Evolutionary conservation across 2,797 vertebrate genomes (phyloP).

Genomic region (Chelon auratus): DNA sequence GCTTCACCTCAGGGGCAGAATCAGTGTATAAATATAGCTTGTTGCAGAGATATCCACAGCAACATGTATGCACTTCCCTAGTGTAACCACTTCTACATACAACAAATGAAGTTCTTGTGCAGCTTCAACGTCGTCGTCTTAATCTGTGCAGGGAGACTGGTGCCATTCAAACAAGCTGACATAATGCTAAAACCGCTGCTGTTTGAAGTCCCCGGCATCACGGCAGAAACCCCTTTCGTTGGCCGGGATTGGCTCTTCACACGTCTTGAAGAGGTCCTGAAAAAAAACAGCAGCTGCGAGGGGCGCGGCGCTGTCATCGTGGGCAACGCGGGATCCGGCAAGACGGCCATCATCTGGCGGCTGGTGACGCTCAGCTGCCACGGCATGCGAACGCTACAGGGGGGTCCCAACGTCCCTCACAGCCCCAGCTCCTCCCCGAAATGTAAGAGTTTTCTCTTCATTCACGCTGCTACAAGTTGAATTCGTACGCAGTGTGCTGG

Average conservation of each 20-base stretch:
- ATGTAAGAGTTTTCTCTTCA: conserved; percentile 80
- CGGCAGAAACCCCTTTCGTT: conserved; percentile 91
- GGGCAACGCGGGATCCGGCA: conserved; percentile 95
- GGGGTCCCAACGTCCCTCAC: conserved; percentile 85
- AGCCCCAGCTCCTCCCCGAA: conserved; percentile 89
- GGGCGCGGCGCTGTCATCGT: conserved; percentile 90
- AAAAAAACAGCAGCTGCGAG: conserved; percentile 82
- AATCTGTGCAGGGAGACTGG: conserved; percentile 86
- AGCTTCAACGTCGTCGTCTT: conserved; percentile 17
- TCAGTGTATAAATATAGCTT: conserved; percentile 29
- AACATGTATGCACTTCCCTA: not conserved
- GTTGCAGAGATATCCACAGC: conserved; percentile 9
- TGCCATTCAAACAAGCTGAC: conserved; percentile 94
- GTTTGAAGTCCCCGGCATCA: conserved; percentile 96
- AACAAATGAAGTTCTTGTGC: not conserved
- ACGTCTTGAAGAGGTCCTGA: conserved; percentile 90
- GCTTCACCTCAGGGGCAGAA: conserved; percentile 13
- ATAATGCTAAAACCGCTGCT: conserved; percentile 96
- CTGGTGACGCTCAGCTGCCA: conserved; percentile 97
- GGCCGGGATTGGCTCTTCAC: conserved; percentile 97
- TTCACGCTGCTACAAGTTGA: not conserved
- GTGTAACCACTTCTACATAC: not conserved
- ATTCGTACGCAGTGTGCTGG: conserved; percentile 10
- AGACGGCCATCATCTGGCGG: conserved; percentile 94
- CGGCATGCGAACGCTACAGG: conserved; percentile 90